Evolutionary conservation across 2,113 vertebrate species (phyloP).

Genomic region (Hemicordylus capensis): DNA sequence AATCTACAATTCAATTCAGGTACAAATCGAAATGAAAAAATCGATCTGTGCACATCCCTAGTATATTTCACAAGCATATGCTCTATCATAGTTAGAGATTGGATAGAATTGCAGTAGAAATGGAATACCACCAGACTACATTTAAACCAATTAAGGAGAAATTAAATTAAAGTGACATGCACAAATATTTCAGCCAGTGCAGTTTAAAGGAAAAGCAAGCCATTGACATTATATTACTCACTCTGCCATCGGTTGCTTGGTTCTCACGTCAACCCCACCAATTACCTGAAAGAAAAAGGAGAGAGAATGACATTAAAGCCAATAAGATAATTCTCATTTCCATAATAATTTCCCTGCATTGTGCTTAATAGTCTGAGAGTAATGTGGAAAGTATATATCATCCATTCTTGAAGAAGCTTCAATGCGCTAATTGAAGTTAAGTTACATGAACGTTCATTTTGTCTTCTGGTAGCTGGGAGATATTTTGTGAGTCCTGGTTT

Average conservation of each 20-base stretch:
- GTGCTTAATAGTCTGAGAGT: slow-evolving; percentile 60
- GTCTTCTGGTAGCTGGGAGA: slow-evolving; percentile 59
- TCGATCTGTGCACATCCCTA: no score
- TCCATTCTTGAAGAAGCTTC: slow-evolving; percentile 57
- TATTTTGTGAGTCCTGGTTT: slow-evolving; percentile 42
- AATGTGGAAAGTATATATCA: slow-evolving; percentile 54
- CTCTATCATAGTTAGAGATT: slow-evolving; percentile 40
- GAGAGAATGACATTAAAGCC: slow-evolving; percentile 43
- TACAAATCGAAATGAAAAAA: no score
- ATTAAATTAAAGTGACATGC: slow-evolving; percentile 68
- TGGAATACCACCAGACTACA: slow-evolving; percentile 53
- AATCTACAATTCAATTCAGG: no score
- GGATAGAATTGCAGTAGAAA: slow-evolving; percentile 58
- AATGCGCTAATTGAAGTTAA: slow-evolving; percentile 74
- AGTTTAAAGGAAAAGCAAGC: slow-evolving; percentile 30
- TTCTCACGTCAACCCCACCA: slow-evolving; percentile 46
- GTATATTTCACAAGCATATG: slow-evolving; percentile 56
- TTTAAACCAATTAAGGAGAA: slow-evolving; percentile 70
- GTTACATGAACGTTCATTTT: slow-evolving; percentile 59
- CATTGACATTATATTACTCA: slow-evolving; percentile 57
- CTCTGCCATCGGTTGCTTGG: slow-evolving; percentile 32
- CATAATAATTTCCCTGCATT: slow-evolving; percentile 56
- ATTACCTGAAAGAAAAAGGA: slow-evolving; percentile 59
- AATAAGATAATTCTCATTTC: slow-evolving; percentile 66
- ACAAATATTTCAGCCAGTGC: slow-evolving; percentile 49